Conservation (phyloP, 2,797 vertebrate genomes). For the Alcedo atthis region DNA sequence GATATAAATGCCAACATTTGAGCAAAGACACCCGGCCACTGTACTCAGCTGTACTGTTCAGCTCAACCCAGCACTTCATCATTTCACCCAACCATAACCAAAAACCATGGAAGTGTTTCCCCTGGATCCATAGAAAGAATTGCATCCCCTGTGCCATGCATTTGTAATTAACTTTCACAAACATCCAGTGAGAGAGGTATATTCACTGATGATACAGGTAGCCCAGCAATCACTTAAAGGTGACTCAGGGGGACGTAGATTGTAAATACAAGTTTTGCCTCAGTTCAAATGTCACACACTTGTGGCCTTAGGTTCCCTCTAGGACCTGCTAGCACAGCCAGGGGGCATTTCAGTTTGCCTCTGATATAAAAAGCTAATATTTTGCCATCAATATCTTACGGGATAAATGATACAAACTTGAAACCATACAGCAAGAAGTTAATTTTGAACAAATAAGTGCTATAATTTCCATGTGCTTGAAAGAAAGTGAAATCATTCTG, state of each 20-base stretch:
- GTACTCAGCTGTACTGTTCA: too few relatives aligned
- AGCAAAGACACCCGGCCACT: neutral
- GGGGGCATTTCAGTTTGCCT: neutral
- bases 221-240: neutral
- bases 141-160: neutral
- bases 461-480: neutral
- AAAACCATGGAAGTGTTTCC: neutral
- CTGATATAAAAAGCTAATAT: neutral
- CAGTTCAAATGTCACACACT: neutral
- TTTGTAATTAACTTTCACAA: neutral
- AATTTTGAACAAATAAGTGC: neutral
- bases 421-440: neutral
- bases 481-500: constrained; percentile 26
- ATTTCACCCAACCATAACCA: neutral
- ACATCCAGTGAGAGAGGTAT: neutral
- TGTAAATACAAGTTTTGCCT: neutral
- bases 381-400: neutral
- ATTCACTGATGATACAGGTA: neutral
- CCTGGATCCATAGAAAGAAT: neutral
- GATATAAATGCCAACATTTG: neutral
- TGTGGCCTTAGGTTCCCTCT: neutral
- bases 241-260: neutral
- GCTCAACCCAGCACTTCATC: neutral
- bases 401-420: neutral
- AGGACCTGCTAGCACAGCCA: neutral